Percentiles rank a stretch among this genome's conserved stretches.
These are phyloP conservation scores for Pteronura brasiliensis DNA, from an alignment of 2,113 vertebrate species.

Conservation along the genomic window DNA sequence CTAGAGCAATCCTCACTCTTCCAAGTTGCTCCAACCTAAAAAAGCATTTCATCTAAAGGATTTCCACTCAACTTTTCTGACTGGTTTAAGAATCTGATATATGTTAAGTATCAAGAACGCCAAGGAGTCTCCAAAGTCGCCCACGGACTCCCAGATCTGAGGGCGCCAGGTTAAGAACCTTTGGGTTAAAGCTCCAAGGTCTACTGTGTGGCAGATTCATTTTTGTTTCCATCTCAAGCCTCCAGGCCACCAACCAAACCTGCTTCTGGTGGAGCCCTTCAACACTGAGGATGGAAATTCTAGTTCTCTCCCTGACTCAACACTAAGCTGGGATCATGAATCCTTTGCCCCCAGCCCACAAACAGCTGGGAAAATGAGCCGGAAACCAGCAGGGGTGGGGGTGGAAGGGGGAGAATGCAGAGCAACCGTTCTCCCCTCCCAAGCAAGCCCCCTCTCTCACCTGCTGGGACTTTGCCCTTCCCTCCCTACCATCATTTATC, in stretches of 20 bases:
- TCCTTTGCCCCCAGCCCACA: not conserved
- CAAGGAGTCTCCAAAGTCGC: not conserved
- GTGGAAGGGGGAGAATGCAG: not conserved
- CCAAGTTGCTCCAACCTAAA: not conserved
- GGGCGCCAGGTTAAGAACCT: not conserved
- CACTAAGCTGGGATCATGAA: not conserved
- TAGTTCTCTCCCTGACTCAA: not conserved
- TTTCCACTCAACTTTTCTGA: not conserved
- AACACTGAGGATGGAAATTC: not conserved
- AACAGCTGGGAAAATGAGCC: conserved; percentile 1
- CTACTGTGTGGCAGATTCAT: not conserved
- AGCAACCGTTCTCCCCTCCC: not conserved
- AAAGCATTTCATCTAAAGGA: not conserved
- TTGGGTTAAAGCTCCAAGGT: not conserved
- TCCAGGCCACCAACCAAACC: not conserved
- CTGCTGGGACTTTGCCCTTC: not conserved
- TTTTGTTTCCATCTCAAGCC: not conserved
- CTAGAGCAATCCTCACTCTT: not conserved
- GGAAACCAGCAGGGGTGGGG: not conserved
- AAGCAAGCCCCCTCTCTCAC: conserved; percentile 12
- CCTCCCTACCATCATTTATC: not conserved
- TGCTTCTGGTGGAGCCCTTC: not conserved
- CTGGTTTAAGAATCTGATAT: not conserved
- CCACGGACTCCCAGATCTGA: not conserved
- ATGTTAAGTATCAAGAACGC: not conserved